Conservation (phyloP, 2,888 invertebrate genomes). For the Eilema caniola region DNA sequence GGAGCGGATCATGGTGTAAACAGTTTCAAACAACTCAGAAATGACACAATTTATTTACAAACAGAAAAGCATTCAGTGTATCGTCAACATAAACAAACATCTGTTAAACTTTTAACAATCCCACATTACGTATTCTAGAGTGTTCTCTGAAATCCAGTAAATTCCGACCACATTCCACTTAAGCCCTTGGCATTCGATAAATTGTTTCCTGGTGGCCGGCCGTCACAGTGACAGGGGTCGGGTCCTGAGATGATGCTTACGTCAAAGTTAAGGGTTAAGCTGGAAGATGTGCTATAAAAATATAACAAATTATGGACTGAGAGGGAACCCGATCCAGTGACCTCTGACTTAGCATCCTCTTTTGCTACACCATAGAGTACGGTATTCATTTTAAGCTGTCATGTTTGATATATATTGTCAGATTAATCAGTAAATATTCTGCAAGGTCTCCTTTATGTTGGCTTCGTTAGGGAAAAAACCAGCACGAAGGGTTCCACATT, state of each 20-base stretch:
- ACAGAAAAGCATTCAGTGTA: background rate
- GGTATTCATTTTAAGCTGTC: too few species aligned
- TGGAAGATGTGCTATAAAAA: background rate
- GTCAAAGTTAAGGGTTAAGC: constrained; percentile 17
- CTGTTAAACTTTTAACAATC: constrained; percentile 3
- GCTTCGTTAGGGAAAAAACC: too few species aligned
- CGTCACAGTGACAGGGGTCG: constrained; percentile 36
- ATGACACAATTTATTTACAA: background rate
- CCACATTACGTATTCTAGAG: constrained; percentile 18
- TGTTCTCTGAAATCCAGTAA: constrained; percentile 20
- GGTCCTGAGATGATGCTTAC: constrained; percentile 21
- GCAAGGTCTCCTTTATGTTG: too few species aligned
- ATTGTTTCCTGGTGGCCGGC: constrained; percentile 39
- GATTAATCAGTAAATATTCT: too few species aligned
- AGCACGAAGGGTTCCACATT: too few species aligned
- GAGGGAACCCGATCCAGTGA: background rate
- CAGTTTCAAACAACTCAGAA: too few species aligned
- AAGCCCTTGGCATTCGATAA: constrained; percentile 37
- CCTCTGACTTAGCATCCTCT: background rate
- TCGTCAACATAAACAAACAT: background rate
- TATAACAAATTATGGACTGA: background rate
- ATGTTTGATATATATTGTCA: too few species aligned
- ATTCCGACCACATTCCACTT: constrained; percentile 29
- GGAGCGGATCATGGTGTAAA: too few species aligned
- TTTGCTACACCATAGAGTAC: too few species aligned